These are phyloP conservation scores for Tympanuchus pallidicinctus DNA, from an alignment of 2,113 vertebrate species.

Conservation along the genomic window DNA sequence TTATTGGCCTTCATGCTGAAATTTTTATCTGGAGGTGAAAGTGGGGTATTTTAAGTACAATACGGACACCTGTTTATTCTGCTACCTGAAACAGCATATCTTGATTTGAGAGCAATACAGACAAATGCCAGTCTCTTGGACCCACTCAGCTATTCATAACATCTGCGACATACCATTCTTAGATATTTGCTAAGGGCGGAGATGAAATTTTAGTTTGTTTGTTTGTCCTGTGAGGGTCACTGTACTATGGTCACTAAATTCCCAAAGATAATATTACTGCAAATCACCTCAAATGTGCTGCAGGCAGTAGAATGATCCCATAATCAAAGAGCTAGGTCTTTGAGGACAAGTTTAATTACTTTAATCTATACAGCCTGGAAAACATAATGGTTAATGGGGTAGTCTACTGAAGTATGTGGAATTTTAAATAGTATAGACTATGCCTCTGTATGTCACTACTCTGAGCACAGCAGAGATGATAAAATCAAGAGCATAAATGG, in stretches of 20 bases:
- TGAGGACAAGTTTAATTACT: slow-evolving; percentile 76
- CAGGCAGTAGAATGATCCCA: slow-evolving; percentile 68
- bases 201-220: neutral
- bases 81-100: neutral
- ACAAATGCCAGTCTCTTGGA: neutral
- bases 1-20: slow-evolving; percentile 3
- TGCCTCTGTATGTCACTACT: slow-evolving; percentile 49
- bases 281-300: slow-evolving; percentile 75
- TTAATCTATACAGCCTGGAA: slow-evolving; percentile 75
- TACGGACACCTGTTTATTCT: neutral
- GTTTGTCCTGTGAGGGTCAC: neutral
- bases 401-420: slow-evolving; percentile 69
- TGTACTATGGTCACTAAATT: slow-evolving; percentile 69
- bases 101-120: neutral
- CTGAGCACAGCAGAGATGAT: slow-evolving; percentile 63
- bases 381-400: slow-evolving; percentile 78
- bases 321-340: slow-evolving; percentile 69
- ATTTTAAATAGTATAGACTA: slow-evolving; percentile 74
- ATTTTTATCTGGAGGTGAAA: neutral
- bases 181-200: neutral
- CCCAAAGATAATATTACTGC: slow-evolving; percentile 72
- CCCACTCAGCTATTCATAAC: neutral
- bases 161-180: neutral
- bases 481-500: slow-evolving; percentile 71
- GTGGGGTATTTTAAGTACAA: neutral